These are phyloP conservation scores for Micromys minutus DNA, from an alignment of 2,113 vertebrate species.

Conservation along the genomic window DNA sequence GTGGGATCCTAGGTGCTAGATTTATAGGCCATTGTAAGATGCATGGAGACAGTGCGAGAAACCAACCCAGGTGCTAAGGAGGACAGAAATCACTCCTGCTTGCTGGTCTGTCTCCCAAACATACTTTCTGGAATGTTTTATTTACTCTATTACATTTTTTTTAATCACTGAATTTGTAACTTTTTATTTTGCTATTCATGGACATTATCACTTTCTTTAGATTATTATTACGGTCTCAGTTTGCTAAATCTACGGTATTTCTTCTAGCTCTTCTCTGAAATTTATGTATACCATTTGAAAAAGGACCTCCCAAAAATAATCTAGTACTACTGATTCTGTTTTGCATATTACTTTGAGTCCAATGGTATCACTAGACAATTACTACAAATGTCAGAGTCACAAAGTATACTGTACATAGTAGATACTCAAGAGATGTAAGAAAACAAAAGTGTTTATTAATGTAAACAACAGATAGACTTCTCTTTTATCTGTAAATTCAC, in stretches of 20 bases:
- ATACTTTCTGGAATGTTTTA: conserved; percentile 23
- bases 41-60: not conserved
- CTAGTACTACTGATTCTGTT: conserved; percentile 35
- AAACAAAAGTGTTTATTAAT: not conserved
- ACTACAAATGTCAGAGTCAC: conserved; percentile 43
- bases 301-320: conserved; percentile 41
- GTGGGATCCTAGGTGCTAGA: not conserved
- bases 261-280: conserved; percentile 62
- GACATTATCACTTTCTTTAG: conserved; percentile 64
- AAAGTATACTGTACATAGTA: conserved; percentile 33
- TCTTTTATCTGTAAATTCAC: too few species aligned
- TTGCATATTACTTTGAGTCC: conserved; percentile 55
- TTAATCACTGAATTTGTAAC: conserved; percentile 54
- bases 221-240: conserved; percentile 60
- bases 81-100: not conserved
- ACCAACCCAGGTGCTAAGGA: not conserved
- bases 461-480: too few species aligned
- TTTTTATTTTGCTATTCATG: conserved; percentile 47
- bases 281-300: conserved; percentile 53
- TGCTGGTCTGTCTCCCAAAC: not conserved
- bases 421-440: conserved; percentile 11
- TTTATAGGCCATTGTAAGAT: not conserved
- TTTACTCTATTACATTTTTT: conserved; percentile 9
- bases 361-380: conserved; percentile 31
- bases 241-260: conserved; percentile 66